These are phyloP conservation scores for Anhinga rufa DNA, from an alignment of 2,113 vertebrate genomes.

Conservation along the genomic window DNA sequence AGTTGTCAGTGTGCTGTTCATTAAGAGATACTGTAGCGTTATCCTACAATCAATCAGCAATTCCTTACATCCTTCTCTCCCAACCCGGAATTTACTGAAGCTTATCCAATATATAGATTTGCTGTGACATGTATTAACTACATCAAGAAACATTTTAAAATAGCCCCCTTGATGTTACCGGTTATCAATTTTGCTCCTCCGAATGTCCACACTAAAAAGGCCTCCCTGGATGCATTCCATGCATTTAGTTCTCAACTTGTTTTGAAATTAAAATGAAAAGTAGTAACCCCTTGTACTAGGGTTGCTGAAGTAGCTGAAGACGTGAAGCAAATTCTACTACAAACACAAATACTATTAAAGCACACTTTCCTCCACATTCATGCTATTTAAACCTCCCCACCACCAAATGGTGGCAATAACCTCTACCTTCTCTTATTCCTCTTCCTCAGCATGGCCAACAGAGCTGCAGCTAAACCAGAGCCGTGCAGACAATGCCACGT, in stretches of 20 bases:
- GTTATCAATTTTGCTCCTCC: not conserved
- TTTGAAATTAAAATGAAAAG: not conserved
- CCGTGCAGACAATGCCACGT: not conserved
- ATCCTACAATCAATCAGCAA: not conserved
- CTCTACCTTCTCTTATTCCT: not conserved
- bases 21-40: not conserved
- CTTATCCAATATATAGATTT: not conserved
- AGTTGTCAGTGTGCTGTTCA: not conserved
- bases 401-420: not conserved
- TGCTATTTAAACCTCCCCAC: not conserved
- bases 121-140: not conserved
- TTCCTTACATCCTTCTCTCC: not conserved
- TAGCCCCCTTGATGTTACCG: not conserved
- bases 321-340: not conserved
- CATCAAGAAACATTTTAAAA: not conserved
- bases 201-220: not conserved
- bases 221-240: not conserved
- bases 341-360: not conserved
- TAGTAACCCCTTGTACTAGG: not conserved
- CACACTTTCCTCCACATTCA: not conserved
- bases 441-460: not conserved
- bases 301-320: not conserved
- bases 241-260: not conserved
- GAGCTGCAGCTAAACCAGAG: not conserved
- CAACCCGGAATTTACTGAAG: not conserved